These are phyloP conservation scores for Stegodyphus mimosarum DNA, from an alignment of 1,140 invertebrate genomes.

Conservation along the genomic window DNA sequence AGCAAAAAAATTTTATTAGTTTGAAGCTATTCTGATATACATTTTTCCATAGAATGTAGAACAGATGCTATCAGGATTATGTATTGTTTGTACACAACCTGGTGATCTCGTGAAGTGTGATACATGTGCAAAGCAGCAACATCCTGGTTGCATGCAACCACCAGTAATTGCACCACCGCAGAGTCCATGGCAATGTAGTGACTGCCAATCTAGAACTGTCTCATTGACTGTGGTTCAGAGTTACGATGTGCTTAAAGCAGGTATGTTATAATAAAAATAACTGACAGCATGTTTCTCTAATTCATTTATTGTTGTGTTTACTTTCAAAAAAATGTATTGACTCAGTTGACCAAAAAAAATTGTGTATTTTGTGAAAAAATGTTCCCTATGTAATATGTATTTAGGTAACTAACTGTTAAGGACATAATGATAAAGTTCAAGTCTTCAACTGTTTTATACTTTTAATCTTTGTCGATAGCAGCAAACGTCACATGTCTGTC, in stretches of 20 bases:
- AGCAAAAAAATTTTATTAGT: too few relatives aligned
- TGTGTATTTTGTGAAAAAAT: too few relatives aligned
- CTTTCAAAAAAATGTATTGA: too few relatives aligned
- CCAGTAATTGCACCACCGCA: constrained; percentile 27
- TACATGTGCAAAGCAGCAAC: constrained; percentile 50
- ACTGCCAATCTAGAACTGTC: constrained; percentile 44
- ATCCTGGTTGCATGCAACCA: constrained; percentile 50
- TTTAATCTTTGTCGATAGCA: too few relatives aligned
- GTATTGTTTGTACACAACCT: constrained; percentile 54
- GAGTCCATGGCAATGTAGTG: constrained; percentile 40
- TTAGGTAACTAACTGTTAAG: too few relatives aligned
- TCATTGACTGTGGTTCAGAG: constrained; percentile 54
- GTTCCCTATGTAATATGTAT: too few relatives aligned
- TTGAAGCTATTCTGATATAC: not conserved
- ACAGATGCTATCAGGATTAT: constrained; percentile 52
- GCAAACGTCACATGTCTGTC: too few relatives aligned
- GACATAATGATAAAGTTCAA: too few relatives aligned
- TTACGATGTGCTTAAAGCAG: constrained; percentile 55
- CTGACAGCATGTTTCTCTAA: too few relatives aligned
- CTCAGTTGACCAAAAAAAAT: too few relatives aligned
- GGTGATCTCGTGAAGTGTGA: constrained; percentile 59
- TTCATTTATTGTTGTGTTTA: too few relatives aligned
- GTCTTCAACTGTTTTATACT: too few relatives aligned
- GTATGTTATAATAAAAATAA: not conserved
- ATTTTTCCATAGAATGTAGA: constrained; percentile 48